Percentiles rank a stretch among this genome's conserved stretches.
Evolutionary conservation across 2,113 vertebrate species (phyloP).

Genomic region (Aptenodytes patagonicus): DNA sequence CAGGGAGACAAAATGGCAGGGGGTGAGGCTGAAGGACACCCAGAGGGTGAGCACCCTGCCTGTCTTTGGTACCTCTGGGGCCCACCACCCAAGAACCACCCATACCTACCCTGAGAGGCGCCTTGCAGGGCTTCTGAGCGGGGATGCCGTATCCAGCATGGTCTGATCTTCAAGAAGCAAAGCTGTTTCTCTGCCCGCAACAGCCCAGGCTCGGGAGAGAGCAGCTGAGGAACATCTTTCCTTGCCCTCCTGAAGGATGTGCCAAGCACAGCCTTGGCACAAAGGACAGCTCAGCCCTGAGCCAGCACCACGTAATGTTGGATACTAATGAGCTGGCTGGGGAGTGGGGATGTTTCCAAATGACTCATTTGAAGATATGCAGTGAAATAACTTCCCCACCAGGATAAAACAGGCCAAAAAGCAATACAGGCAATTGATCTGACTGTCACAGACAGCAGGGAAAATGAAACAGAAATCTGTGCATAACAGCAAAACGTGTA

Average conservation of each 20-base stretch:
- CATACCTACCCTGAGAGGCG: neutral
- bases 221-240: neutral
- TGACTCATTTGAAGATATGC: neutral
- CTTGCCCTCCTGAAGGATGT: neutral
- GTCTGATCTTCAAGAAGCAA: neutral
- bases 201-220: neutral
- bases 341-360: neutral
- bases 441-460: neutral
- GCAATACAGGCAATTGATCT: neutral
- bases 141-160: accelerated
- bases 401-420: neutral
- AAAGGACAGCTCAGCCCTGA: neutral
- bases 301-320: neutral
- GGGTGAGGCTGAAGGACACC: neutral
- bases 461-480: neutral
- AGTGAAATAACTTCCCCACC: neutral
- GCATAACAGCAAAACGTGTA: accelerated
- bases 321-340: neutral
- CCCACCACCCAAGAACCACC: neutral
- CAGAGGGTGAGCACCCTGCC: neutral
- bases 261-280: neutral
- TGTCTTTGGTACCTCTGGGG: neutral
- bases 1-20: neutral
- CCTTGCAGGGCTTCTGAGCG: accelerated
- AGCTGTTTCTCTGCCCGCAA: neutral